phyloP scores from a whole-genome alignment of 2,113 vertebrate genomes.

The Mormyrus iriodes region DNA sequence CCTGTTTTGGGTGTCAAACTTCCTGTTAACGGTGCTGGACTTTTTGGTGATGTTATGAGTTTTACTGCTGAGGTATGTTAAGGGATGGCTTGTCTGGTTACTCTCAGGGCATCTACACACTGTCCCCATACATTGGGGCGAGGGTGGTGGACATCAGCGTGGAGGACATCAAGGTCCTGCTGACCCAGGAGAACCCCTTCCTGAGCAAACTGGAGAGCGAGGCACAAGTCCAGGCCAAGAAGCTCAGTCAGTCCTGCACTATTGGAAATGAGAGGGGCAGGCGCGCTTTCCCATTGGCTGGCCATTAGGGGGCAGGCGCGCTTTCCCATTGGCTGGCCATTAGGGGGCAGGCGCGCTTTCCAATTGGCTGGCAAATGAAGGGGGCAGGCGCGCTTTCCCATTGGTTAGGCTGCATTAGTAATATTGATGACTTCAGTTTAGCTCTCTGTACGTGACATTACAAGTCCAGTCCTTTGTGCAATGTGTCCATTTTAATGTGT shows the following conservation, averaged over 20 bases:
- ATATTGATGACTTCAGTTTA: too few species aligned
- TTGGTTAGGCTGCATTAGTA: too few species aligned
- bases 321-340: neutral
- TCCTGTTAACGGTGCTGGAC: neutral
- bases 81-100: constrained; percentile 19
- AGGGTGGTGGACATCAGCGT: constrained; percentile 77
- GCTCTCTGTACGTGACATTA: too few species aligned
- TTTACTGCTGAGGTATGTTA: neutral
- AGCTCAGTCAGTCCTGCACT: constrained; percentile 64
- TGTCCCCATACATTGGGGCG: constrained; percentile 88
- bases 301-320: neutral
- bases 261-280: neutral
- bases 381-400: too few species aligned
- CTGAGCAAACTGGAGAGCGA: constrained; percentile 80
- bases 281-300: neutral
- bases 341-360: too few species aligned
- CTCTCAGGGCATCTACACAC: constrained; percentile 84
- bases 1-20: neutral
- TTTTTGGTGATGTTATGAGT: neutral
- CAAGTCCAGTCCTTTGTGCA: too few species aligned
- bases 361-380: too few species aligned
- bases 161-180: constrained; percentile 89
- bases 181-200: constrained; percentile 96
- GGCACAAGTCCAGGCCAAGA: constrained; percentile 78
- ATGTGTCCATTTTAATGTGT: neutral